Conservation (phyloP, 2,888 invertebrate species). For the Dicranocentrus wangi region DNA sequence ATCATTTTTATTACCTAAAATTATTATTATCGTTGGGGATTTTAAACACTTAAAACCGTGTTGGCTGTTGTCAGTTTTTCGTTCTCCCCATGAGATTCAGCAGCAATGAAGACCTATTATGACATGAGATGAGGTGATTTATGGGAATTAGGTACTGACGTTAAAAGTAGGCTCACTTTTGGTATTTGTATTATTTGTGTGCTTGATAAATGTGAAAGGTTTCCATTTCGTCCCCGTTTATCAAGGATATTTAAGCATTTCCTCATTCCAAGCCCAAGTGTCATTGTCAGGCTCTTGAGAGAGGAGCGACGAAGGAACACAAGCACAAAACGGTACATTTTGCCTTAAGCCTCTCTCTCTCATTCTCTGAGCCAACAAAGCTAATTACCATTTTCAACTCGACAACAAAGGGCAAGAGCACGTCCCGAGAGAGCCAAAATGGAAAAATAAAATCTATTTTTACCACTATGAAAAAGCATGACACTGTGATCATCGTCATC, state of each 20-base stretch:
- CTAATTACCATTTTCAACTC: slow-evolving; percentile 36
- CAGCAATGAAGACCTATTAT: no score
- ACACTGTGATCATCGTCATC: no score
- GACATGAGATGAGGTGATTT: no score
- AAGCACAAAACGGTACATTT: slow-evolving; percentile 49
- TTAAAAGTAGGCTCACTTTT: no score
- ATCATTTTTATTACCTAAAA: slow-evolving; percentile 16
- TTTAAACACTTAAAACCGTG: neutral
- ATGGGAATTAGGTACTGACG: no score
- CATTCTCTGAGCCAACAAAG: neutral
- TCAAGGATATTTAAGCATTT: neutral
- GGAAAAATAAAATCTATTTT: slow-evolving; percentile 41
- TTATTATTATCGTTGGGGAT: neutral
- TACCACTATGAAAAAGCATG: neutral
- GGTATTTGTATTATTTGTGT: no score
- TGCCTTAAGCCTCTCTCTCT: neutral
- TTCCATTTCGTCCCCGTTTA: neutral
- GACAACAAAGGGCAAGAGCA: slow-evolving; percentile 41
- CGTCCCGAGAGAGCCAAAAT: slow-evolving; percentile 17
- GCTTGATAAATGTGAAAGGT: no score
- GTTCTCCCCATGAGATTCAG: no score
- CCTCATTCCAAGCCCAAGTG: slow-evolving; percentile 21
- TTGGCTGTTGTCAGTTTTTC: neutral
- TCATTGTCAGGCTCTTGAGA: neutral
- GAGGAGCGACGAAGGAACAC: neutral